These are phyloP conservation scores for Heliangelus exortis DNA, from an alignment of 2,797 vertebrate species.

Conservation along the genomic window DNA sequence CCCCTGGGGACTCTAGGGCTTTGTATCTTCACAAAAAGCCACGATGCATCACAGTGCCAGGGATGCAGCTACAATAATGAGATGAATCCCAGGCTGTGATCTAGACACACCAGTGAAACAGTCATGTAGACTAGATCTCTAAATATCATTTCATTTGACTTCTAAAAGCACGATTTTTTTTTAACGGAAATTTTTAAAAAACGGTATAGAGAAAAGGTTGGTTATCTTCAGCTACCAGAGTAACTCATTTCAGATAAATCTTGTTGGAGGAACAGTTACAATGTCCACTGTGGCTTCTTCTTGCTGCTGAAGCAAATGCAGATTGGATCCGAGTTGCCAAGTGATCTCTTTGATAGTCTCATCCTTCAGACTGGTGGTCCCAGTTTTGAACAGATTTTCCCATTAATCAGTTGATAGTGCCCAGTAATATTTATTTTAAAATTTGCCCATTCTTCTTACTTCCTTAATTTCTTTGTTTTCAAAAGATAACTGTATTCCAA, in stretches of 20 bases:
- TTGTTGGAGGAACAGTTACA: slow-evolving; percentile 78
- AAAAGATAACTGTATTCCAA: slow-evolving; percentile 60
- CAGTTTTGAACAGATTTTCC: slow-evolving; percentile 66
- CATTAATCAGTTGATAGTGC: background rate
- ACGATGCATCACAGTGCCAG: background rate
- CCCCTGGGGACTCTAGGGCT: background rate
- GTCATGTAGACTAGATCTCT: background rate
- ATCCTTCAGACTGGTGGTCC: slow-evolving; percentile 60
- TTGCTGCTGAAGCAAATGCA: slow-evolving; percentile 58
- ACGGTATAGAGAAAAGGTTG: background rate
- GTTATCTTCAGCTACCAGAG: background rate
- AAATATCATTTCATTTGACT: background rate
- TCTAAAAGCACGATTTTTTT: background rate
- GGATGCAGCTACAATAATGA: background rate
- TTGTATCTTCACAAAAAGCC: background rate
- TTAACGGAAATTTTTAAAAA: background rate
- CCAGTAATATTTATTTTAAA: background rate
- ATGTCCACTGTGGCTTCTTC: slow-evolving; percentile 60
- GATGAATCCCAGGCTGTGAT: background rate
- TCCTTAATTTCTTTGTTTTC: slow-evolving; percentile 62
- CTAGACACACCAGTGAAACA: background rate
- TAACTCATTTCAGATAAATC: background rate
- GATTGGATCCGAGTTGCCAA: slow-evolving; percentile 70
- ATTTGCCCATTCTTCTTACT: slow-evolving; percentile 52
- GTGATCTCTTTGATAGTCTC: slow-evolving; percentile 42